Base-by-base conservation (phyloP, 30 jellyfish, hydroid and myxozoan genomes). In the Aurelia sp. region DNA sequence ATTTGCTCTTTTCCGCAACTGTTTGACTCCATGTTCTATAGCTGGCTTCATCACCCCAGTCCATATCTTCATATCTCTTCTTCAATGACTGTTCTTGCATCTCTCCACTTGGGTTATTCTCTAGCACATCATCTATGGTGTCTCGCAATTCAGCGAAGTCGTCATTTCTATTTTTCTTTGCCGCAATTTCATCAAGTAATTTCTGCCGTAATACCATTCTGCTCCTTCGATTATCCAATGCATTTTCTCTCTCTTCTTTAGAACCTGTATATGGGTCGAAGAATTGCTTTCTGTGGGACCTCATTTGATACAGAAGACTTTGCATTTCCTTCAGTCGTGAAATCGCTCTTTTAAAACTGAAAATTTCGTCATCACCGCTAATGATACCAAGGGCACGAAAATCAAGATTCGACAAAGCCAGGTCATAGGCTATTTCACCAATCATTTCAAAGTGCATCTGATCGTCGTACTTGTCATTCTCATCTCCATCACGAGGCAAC, bases 31-130 rank as follows among this genome's bases (percentile, higher is more conserved):
- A 67, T 17, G 96, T 75, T 9, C 47, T 62, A 59, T 84, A 91
- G 66, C 98, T 91, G 2, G 98, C 98, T 67, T 91, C 98, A 63
- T 91, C 98, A 52, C 96, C 98, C 98, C 98, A 91, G 80, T 91
- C 98, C 60, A 88, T 65, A 62, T 91, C 98, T 13, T 70, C 57
- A 6, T 52, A 91, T 15, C 79, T 75, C 30, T 68, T 40, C 64
- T 82, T 38, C 31, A 72, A 18, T 3, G 75, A 15, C 9, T 63
- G 67, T 41, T 68, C 63, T 60, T 72, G 70, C 66, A 44, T 61
- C 48, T 72, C 63, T 30, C 72, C 94, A 60, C 48, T 74, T 50
- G 68, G 35, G 22, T 74, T 81, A 27, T 38, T 72, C 13, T 24
- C 61, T 60, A 52, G 38, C 6, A 64, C 58, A 30, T 74, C 88